Percentiles rank a stretch among this genome's conserved stretches.
These are phyloP conservation scores for Panthera uncia DNA, from an alignment of 2,113 vertebrate species.

Conservation along the genomic window DNA sequence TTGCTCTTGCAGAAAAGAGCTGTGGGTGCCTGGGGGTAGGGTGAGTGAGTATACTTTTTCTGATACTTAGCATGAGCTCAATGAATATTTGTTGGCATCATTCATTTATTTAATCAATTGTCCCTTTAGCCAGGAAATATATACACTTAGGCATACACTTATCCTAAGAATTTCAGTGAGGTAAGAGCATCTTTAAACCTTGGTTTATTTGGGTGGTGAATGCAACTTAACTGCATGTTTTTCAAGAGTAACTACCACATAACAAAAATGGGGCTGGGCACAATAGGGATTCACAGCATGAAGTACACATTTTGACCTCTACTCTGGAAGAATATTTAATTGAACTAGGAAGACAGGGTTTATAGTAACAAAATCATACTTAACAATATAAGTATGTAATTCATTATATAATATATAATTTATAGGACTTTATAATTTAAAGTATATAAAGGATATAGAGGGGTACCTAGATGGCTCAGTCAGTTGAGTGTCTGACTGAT, in stretches of 20 bases:
- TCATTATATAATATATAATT: background rate
- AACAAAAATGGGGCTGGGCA: background rate
- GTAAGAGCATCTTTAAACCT: background rate
- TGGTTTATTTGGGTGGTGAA: background rate
- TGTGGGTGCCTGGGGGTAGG: accelerated
- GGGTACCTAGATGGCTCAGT: too few species aligned
- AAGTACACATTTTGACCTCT: background rate
- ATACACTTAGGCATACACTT: background rate
- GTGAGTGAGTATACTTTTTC: background rate
- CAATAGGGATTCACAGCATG: background rate
- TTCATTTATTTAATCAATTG: background rate
- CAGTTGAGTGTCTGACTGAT: too few species aligned
- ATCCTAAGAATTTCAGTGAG: background rate
- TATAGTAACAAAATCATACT: background rate
- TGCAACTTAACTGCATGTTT: background rate
- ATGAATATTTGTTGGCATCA: background rate
- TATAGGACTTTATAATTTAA: background rate
- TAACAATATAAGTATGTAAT: background rate
- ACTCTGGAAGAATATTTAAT: background rate
- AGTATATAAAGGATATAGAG: background rate
- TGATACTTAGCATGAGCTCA: background rate
- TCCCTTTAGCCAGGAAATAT: background rate
- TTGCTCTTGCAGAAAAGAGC: background rate
- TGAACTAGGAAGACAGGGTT: background rate
- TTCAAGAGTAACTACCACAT: background rate